Evolutionary conservation across 1,140 invertebrate species (phyloP), one percentile per base, ranked within the genome.

Genomic region (Psix sp.): DNA sequence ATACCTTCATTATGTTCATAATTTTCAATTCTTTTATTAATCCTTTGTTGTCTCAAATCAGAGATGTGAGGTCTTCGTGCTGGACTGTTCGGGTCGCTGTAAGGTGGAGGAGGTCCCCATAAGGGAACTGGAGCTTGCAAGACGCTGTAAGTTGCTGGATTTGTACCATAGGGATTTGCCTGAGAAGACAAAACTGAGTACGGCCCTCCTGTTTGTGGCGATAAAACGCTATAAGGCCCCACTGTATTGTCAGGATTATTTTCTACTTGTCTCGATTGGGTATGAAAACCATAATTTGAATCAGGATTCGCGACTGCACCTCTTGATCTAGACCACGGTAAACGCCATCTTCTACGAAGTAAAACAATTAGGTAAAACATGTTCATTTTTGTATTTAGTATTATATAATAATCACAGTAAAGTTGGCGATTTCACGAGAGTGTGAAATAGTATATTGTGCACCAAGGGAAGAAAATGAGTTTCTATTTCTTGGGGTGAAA

Each of bases 81-180:
- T 1, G 90, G 90, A 77, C 90, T 91, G 59, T 91, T 91, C 3
- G 91, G 92, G 75, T 93, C 91, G 42, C 91, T 92, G 77, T 93
- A 93, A 0, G 92, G 92, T 1, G 92, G 92, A 7, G 92, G 92
- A 10, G 92, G 92, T 11, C 92, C 92, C 92, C 92, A 93, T 10
- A 93, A 76, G 11, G 89, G 89, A 5, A 89, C 87, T 4, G 88
- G 81, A 7, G 88, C 82, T 40, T 90, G 89, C 16, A 90, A 74
- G 35, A 90, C 87, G 60, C 88, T 89, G 63, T 90, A 90, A 0
- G 82, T 81, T 36, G 86, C 17, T 59, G 78, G 6, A 66, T 65
- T 72, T 1, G 72, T 16, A 14, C 40, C 56, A 81, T 82, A 82
- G 71, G 79, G 24, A 67, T 10, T 72, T 33, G 75, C 77, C 51